phyloP scores from a whole-genome alignment of 64 coral and sea anemone species.

The Cladopsammia gracilis region DNA sequence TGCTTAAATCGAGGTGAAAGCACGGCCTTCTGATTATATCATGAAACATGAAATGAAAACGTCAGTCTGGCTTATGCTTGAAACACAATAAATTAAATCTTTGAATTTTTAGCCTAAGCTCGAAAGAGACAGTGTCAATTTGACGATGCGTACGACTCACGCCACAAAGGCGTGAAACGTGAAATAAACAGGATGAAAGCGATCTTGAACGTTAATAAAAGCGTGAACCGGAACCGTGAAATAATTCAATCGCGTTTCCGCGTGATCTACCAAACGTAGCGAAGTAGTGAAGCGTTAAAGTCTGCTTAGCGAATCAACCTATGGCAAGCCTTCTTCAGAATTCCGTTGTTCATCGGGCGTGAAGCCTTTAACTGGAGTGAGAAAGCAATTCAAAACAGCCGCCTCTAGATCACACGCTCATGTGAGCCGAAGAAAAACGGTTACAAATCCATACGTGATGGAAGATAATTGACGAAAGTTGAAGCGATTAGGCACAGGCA shows the following conservation, averaged over 20 bases:
- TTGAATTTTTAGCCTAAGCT: neutral
- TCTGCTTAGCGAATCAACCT: neutral
- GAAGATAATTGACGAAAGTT: neutral
- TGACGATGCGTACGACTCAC: neutral
- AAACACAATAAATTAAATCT: neutral
- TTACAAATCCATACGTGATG: neutral
- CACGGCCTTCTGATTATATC: too few relatives aligned
- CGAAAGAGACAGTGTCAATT: neutral
- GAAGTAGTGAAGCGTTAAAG: slow-evolving; percentile 6
- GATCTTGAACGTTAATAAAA: neutral
- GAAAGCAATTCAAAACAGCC: slow-evolving; percentile 35
- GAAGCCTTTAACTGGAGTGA: neutral
- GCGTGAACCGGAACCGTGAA: neutral
- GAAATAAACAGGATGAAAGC: neutral
- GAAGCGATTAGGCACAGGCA: neutral
- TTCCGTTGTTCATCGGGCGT: neutral
- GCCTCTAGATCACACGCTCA: neutral
- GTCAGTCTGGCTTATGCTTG: too few relatives aligned
- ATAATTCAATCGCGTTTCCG: neutral
- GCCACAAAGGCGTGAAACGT: neutral
- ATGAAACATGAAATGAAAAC: too few relatives aligned
- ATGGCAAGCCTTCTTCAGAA: neutral
- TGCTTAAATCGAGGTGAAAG: too few relatives aligned
- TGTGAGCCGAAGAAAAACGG: neutral
- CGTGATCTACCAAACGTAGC: neutral